Base-by-base conservation (phyloP, 2,113 vertebrate species). In the Callipepla squamata region DNA sequence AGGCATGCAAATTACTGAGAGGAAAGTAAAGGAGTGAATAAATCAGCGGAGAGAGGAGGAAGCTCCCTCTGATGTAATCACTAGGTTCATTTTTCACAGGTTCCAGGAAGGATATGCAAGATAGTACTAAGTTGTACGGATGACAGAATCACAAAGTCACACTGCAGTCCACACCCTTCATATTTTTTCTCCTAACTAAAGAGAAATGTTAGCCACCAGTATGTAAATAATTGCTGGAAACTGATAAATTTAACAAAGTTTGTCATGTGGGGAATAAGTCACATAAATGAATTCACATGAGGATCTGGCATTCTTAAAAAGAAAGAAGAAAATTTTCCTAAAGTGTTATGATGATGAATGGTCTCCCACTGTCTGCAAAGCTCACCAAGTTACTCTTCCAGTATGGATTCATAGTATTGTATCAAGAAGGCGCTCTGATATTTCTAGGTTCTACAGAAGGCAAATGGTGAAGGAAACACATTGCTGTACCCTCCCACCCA, bases 1-100 rank as follows among this genome's bases (percentile, higher is more conserved):
- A 94, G 40, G 77, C 68, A 78, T 87, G 89, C 72, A 92, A 85
- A 94, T 87, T 55, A 42, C 32, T 47, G 76, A 70, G 61, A 40
- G 16, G 20, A n/a, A 61, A 85, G 30, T 34, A n/a, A 92, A 66
- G 65, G 5, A 70, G 38, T 70, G 72, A 90, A 90, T 91, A 87
- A 95, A 90, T 50, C 84, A 74, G 9, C 0, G 0, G 42, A 53
- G 57, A 80, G 68, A 67, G 70, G 23, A 90, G 36, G 44, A 51
- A 79, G 40, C 11, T 91, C 42, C 13, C 28, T 86, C 78, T 77
- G 63, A 93, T 82, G n/a, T 20, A 83, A 94, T 86, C 87, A 78
- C 32, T 19, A 12, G 12, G 34, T 47, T 28, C 34, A 38, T 93
- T 89, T 88, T 74, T 92, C 87, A 92, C 32, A 66, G 20, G 58